Conservation (phyloP, 2,113 vertebrate species). For the Antechinus stuartii region DNA sequence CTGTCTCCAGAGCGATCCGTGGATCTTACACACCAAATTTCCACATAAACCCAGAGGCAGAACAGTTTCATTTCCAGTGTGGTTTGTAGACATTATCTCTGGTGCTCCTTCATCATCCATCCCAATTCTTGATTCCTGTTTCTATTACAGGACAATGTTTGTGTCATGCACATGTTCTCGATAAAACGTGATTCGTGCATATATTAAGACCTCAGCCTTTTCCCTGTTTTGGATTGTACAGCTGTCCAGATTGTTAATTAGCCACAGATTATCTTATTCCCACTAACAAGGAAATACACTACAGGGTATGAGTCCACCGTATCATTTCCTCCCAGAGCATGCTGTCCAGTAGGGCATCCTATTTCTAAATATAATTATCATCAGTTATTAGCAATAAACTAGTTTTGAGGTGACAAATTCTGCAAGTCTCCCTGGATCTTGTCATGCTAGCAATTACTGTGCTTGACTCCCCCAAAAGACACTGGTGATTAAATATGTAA, state of each 20-base stretch:
- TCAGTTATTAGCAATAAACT: not conserved
- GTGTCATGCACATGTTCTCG: not conserved
- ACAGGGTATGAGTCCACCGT: not conserved
- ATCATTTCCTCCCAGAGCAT: not conserved
- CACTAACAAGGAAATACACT: not conserved
- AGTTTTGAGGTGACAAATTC: not conserved
- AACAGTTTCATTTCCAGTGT: not conserved
- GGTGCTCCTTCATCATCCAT: not conserved
- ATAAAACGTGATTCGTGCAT: not conserved
- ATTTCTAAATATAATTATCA: not conserved
- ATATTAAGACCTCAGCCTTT: not conserved
- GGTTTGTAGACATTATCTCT: not conserved
- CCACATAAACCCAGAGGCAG: not conserved
- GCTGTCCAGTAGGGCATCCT: not conserved
- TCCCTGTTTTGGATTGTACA: not conserved
- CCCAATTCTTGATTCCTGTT: not conserved
- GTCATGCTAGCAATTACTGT: conserved; percentile 59
- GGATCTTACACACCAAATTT: not conserved
- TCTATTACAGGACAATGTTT: not conserved
- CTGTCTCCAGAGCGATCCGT: not conserved
- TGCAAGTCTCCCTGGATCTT: conserved; percentile 14
- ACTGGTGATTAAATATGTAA: conserved; percentile 70
- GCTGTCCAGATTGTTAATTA: not conserved
- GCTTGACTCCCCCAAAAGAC: conserved; percentile 47
- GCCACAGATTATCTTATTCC: not conserved